Conservation (phyloP, 2,797 vertebrate species). For the Acipenser transmontanus region DNA sequence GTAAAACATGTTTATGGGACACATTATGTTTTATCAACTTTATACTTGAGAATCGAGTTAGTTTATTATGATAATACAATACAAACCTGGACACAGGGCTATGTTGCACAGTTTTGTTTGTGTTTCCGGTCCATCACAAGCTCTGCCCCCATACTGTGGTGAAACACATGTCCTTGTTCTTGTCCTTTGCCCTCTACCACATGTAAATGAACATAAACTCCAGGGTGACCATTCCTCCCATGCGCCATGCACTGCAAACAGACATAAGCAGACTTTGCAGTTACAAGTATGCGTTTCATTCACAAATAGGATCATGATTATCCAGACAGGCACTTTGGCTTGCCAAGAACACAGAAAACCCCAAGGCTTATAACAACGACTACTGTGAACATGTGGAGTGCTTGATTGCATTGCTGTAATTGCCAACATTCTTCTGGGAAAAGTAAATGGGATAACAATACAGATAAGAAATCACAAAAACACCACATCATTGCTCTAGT, state of each 20-base stretch:
- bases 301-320: conserved; percentile 2
- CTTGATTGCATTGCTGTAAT: conserved; percentile 1
- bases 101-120: conserved; percentile 99
- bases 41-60: too few relatives aligned
- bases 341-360: neutral
- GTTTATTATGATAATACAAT: neutral
- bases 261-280: neutral
- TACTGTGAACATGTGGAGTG: conserved; percentile 1
- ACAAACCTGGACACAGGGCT: conserved; percentile 91
- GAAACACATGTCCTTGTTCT: conserved; percentile 90
- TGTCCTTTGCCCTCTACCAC: conserved; percentile 96
- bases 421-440: conserved; percentile 1
- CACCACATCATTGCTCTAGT: conserved; percentile 2
- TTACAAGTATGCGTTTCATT: neutral
- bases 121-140: conserved; percentile 94
- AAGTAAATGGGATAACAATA: conserved; percentile 1
- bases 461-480: too few relatives aligned
- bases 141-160: conserved; percentile 91
- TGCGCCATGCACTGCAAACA: conserved; percentile 90
- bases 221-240: conserved; percentile 99
- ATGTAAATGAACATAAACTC: conserved; percentile 98
- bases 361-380: neutral
- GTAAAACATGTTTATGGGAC: too few relatives aligned
- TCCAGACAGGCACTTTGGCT: neutral
- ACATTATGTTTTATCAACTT: too few relatives aligned